Conservation (phyloP, 2,113 vertebrate genomes). For the Colaptes auratus region DNA sequence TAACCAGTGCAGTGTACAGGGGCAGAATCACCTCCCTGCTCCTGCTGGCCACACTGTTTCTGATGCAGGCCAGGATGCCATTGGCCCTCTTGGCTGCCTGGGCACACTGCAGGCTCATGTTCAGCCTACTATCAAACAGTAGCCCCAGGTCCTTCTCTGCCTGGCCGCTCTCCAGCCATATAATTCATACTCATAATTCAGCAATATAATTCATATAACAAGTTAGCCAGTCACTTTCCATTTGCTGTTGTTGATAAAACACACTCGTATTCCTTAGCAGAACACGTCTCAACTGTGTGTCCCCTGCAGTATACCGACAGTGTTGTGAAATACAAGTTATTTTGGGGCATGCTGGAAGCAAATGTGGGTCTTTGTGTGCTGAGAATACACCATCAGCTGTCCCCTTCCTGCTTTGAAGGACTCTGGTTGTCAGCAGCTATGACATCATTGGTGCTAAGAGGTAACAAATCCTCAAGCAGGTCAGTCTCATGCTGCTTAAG, state of each 20-base stretch:
- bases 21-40: too few relatives aligned
- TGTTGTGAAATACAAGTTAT: not conserved
- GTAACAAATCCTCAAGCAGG: not conserved
- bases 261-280: not conserved
- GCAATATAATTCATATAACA: not conserved
- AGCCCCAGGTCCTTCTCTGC: too few relatives aligned
- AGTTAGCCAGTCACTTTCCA: not conserved
- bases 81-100: too few relatives aligned
- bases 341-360: not conserved
- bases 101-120: too few relatives aligned
- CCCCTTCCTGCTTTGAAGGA: not conserved
- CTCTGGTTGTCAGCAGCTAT: not conserved
- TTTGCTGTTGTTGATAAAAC: not conserved
- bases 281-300: not conserved
- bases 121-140: too few relatives aligned
- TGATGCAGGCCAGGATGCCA: too few relatives aligned
- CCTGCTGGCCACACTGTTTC: too few relatives aligned
- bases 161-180: too few relatives aligned
- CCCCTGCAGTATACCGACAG: not conserved
- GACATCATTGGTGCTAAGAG: not conserved
- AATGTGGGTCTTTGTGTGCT: not conserved
- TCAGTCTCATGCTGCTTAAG: not conserved
- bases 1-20: too few relatives aligned
- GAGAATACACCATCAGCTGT: not conserved
- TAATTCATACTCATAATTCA: too few relatives aligned